Base-by-base conservation (phyloP, 2,797 vertebrate genomes). In the Bufotes viridis region DNA sequence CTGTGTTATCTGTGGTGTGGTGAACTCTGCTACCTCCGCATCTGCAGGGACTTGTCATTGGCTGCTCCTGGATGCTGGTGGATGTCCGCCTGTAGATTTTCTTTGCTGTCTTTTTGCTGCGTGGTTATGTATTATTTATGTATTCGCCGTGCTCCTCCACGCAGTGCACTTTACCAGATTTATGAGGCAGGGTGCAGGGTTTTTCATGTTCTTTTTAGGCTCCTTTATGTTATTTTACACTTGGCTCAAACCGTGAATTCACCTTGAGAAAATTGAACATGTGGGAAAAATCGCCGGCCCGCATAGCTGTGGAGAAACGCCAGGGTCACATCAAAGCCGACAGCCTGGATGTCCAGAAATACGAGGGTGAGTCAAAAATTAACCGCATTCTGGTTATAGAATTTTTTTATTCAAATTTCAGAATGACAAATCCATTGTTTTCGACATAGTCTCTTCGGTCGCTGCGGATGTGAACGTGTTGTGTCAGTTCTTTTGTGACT, bases 51-150 rank as follows among this genome's bases (percentile, higher is more conserved):
- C 70, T 20, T 22, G 14, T 34, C 17, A 74, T 49, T 74, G 29
- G 17, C 34, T 11, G 15, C 34, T 42, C 20, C 70, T 74, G 34
- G 34, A 20, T 7, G 18, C 3, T 11, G 29, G n/a, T 74, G 34
- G 51, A 5, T 51, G 72, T 20, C 72, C 29, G 18, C 18, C 42
- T 51, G 20, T 20, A 4, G n/a, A 67, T 20, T 49, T 42, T 49
- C 18, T 42, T 49, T 51, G 29, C 42, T 12, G 72, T 60, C 57
- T 29, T 49, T 17, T 13, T 22, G 53, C 53, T 0, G n/a, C 78
- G 72, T 14, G 34, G 72, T 74, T 49, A 74, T 74, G 11, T 61
- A 63, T 81, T 81, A 81, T 63, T 81, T 63, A 81, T 81, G 78
- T 63, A 81, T 81, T 60, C 29, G 34, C 57, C 18, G 13, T 58